Conservation (phyloP, 1,140 invertebrate species). For the Lysiphlebus fabarum region DNA sequence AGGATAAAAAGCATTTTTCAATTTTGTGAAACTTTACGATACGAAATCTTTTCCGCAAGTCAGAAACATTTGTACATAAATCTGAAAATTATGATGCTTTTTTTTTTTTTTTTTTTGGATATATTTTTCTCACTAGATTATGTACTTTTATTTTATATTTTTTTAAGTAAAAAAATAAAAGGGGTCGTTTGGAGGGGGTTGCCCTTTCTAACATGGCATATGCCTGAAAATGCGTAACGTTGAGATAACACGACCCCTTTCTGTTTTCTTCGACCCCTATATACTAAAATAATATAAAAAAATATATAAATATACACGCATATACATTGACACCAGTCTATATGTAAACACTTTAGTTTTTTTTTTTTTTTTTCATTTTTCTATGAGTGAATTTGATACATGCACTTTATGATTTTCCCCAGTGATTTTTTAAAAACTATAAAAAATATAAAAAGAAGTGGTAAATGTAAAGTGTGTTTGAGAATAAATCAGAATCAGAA, state of each 20-base stretch:
- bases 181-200: constrained; percentile 17
- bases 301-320: too few relatives aligned
- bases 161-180: too few relatives aligned
- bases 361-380: constrained; percentile 15
- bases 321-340: too few relatives aligned
- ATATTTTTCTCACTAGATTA: constrained; percentile 23
- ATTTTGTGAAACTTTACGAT: constrained; percentile 51
- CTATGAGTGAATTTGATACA: constrained; percentile 12
- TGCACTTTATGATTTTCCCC: constrained; percentile 13
- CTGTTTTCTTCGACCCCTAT: constrained; percentile 25
- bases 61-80: constrained; percentile 55
- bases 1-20: constrained; percentile 48
- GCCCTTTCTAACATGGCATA: constrained; percentile 37
- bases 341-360: too few relatives aligned
- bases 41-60: constrained; percentile 40
- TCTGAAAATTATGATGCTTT: constrained; percentile 51
- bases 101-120: too few relatives aligned
- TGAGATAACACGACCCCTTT: constrained; percentile 42
- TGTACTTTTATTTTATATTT: not conserved
- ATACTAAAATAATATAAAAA: too few relatives aligned
- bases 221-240: constrained; percentile 52
- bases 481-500: constrained; percentile 52
- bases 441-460: not conserved
- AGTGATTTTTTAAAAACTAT: too few relatives aligned
- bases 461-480: constrained; percentile 13